Evolutionary conservation across 2,888 invertebrate genomes (phyloP), one percentile per base, ranked within the genome.

Genomic region (Drosophila maculinotata): DNA sequence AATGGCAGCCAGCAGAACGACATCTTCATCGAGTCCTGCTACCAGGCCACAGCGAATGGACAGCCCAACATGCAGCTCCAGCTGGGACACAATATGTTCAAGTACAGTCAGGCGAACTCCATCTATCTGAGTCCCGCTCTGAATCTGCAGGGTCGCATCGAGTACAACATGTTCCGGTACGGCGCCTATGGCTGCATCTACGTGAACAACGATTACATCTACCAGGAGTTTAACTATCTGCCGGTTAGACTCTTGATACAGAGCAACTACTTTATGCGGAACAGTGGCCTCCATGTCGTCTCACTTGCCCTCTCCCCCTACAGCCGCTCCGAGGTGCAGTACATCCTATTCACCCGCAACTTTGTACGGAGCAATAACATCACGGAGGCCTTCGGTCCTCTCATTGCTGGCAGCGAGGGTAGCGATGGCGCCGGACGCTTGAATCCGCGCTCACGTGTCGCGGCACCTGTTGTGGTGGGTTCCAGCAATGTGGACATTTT

Each of bases 381-480:
- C 9, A 93, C 93, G 14, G 97, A 99, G 90, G 96, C 97, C 0
- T 98, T 96, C 90, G 95, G 95, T 65, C 93, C 93, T 0, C 90
- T 94, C 12, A 81, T 87, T 1, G 90, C 90, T 2, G 90, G 90
- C 2, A 88, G 88, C 20, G 90, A 91, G 31, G 90, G 91, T 2
- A 84, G 72, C 10, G 83, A 89, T 31, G 92, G 91, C 1, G 93
- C 94, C 69, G 94, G 94, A 3, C 93, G 95, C n/a, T 91, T 99
- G 36, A 96, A 96, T 80, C 98, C 99, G 0, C 93, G 99, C 80
- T 97, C 97, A 67, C 93, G 97, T 75, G 98, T 99, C 0, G 96
- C 98, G 1, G 99, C 99, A 0, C 96, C 97, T 0, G 93, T 99
- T 31, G 97, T 98, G 0, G 93, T 99, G 15, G 96, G 97, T 0